Conservation (phyloP, 2,888 invertebrate genomes). For the Cheilosia impressa region DNA sequence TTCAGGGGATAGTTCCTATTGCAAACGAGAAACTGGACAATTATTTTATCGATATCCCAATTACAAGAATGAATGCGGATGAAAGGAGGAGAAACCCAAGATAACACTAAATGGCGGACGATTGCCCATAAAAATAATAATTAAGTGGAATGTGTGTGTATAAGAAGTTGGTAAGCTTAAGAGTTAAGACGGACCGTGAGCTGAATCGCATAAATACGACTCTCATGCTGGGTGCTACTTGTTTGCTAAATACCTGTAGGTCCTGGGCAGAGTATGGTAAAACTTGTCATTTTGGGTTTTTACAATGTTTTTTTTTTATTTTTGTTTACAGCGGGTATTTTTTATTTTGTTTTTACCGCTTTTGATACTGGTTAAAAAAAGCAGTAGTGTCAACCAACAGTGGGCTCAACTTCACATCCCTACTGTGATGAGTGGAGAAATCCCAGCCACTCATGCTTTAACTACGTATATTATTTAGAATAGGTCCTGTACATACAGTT, state of each 20-base stretch:
- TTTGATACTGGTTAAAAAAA: no score
- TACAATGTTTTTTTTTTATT: no score
- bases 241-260: conserved; percentile 21
- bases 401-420: no score
- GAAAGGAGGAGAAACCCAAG: conserved; percentile 3
- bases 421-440: no score
- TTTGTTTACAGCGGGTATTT: no score
- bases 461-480: no score
- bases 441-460: no score
- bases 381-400: no score
- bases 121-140: conserved; percentile 1
- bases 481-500: no score
- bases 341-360: no score
- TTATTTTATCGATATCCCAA: conserved; percentile 41
- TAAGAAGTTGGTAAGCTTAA: neutral
- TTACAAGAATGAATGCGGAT: conserved; percentile 25
- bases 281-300: neutral
- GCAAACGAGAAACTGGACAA: conserved; percentile 24
- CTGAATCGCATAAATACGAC: neutral
- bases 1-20: neutral
- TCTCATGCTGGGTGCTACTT: conserved; percentile 10
- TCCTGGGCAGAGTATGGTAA: conserved; percentile 11
- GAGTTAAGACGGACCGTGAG: neutral
- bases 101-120: conserved; percentile 14
- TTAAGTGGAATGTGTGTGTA: conserved; percentile 20